Evolutionary conservation across 2,113 vertebrate genomes (phyloP), one percentile per base, ranked within the genome.

Genomic region (Oxygymnocypris stewartii): DNA sequence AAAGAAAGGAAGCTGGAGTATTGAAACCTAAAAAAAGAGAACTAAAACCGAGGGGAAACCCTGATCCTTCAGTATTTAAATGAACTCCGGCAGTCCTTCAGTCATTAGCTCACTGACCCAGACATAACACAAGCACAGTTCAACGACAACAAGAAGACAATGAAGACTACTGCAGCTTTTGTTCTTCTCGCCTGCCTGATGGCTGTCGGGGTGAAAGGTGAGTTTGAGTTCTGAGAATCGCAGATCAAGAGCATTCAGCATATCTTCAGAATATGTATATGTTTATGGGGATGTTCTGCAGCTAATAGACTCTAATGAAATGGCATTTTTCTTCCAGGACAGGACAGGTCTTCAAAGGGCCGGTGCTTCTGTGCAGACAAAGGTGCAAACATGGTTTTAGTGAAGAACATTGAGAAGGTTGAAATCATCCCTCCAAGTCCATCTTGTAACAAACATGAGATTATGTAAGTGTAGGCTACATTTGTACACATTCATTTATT

Each of bases 391-490:
- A 69, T 47, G n/a, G 80, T 82, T 69, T 49, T 47, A 69, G 1
- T 47, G 37, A 69, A 71, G 44, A 84, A 49, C 47, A 84, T 84
- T 25, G 67, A 73, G 67, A 84, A 73, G 23, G 47, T 84, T 71
- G 82, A 84, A 73, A 71, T 73, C 47, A 8, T 54, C 10, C 67
- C 67, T 84, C 67, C 82, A 40, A 73, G 67, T 57, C 20, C 82
- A 73, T 71, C 67, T 84, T 84, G 82, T 35, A 9, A 1, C 69
- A 84, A 73, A 54, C 25, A 54, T 8, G 82, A 84, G 82, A 84
- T 84, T 57, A 37, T 84, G 82, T 84, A 57, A 84, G 82, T 13
- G 31, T 47, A 47, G 23, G 11, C 11, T 14, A 47, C 5, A 25
- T 75, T 78, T 78, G 10, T 20, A 28, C 10, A 4, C 28, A 35